phyloP scores from a whole-genome alignment of 2,888 invertebrate genomes.

The Lasiommata megera region DNA sequence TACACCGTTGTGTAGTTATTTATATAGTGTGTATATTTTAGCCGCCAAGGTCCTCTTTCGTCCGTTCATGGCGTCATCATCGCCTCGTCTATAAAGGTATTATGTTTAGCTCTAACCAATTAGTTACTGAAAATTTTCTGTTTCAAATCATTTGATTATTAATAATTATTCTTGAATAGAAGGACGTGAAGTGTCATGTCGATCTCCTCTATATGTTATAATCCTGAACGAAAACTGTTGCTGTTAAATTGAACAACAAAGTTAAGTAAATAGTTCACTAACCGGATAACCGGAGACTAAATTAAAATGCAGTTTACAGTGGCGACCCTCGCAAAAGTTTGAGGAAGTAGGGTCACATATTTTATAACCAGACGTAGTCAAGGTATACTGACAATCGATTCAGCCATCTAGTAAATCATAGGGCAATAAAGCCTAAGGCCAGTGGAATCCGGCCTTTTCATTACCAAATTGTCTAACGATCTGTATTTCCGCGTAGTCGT shows the following conservation, averaged over 20 bases:
- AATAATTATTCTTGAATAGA: too few relatives aligned
- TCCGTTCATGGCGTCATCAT: conserved; percentile 22
- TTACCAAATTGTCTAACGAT: conserved; percentile 40
- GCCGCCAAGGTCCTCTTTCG: conserved; percentile 23
- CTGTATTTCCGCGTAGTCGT: conserved; percentile 28
- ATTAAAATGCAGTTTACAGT: conserved; percentile 51
- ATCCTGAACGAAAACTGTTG: too few relatives aligned
- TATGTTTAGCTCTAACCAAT: conserved; percentile 4
- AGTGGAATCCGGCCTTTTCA: conserved; percentile 52
- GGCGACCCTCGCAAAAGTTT: conserved; percentile 62
- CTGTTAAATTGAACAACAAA: neutral
- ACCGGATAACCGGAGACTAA: conserved; percentile 12
- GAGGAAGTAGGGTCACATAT: conserved; percentile 75
- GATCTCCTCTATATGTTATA: too few relatives aligned
- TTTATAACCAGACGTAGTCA: conserved; percentile 75
- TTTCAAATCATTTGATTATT: too few relatives aligned
- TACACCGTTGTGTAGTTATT: conserved; percentile 12
- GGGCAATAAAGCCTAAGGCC: conserved; percentile 70
- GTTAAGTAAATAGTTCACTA: neutral
- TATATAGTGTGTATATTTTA: conserved; percentile 25
- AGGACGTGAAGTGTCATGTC: too few relatives aligned
- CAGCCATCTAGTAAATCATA: conserved; percentile 70
- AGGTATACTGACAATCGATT: conserved; percentile 74
- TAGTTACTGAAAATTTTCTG: too few relatives aligned
- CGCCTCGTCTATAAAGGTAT: conserved; percentile 11